Evolutionary conservation across 2,888 invertebrate genomes (phyloP), one percentile per base, ranked within the genome.

Genomic region (Bedellia somnulentella): DNA sequence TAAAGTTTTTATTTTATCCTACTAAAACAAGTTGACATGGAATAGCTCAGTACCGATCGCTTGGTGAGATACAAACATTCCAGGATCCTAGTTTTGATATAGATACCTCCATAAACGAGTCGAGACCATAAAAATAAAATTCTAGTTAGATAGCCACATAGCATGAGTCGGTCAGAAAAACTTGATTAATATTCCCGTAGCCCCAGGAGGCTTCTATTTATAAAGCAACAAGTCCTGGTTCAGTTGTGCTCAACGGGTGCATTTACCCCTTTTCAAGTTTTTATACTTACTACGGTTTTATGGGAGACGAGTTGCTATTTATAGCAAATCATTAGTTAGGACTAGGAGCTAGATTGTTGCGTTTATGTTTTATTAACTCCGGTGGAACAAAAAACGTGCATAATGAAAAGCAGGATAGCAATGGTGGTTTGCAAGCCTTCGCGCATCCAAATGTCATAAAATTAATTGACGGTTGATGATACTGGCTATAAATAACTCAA

Each of bases 281-380:
- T 50, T 52, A 41, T 43, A 36, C 42, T n/a, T 5, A 40, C 41
- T 44, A 45, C 42, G 40, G 32, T 43, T 41, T 43, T 43, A 45
- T 48, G 43, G 43, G 42, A 41, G 39, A 42, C 30, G 32, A 42
- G 45, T 40, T 40, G 40, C 49, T 48, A 44, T 45, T 49, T 46
- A 48, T 52, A 52, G 48, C 46, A 32, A 33, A 43, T 47, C 47
- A 49, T 49, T 51, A 51, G 39, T n/a, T n/a, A n/a, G n/a, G n/a
- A n/a, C 36, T 34, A 37, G 41, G 42, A 47, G 50, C 50, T 41
- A 46, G 54, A 50, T 38, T 41, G 34, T 21, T 24, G n/a, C n/a
- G n/a, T n/a, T n/a, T n/a, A n/a, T n/a, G n/a, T n/a, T n/a, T n/a
- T n/a, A n/a, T n/a, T n/a, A 21, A 21, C 3, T n/a, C 10, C 21